Conservation (phyloP, 64 coral and sea anemone species). For the Montipora sp. region DNA sequence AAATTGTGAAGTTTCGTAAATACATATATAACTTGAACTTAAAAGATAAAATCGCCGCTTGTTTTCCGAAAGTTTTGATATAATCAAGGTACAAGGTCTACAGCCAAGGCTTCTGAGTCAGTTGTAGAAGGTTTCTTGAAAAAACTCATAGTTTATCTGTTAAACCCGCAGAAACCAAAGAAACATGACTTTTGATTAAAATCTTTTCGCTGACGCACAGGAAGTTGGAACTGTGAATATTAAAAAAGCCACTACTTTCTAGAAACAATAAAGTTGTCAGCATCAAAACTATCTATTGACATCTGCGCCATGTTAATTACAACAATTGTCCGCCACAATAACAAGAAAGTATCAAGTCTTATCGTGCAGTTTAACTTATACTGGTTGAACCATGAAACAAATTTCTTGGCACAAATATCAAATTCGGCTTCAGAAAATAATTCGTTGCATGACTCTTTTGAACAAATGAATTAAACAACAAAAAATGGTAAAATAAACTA, state of each 20-base stretch:
- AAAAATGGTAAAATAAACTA: not conserved
- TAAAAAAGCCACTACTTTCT: not conserved
- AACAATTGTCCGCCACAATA: too few species aligned
- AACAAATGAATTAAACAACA: not conserved
- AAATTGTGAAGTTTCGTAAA: not conserved
- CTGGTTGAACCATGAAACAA: not conserved
- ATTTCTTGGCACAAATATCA: not conserved
- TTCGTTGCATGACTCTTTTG: not conserved
- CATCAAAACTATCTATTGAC: not conserved
- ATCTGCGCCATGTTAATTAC: not conserved
- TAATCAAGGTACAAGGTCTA: too few species aligned
- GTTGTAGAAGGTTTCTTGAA: not conserved
- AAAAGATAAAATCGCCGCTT: too few species aligned
- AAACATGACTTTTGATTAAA: conserved; percentile 1
- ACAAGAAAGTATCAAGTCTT: too few species aligned
- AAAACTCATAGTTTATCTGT: not conserved
- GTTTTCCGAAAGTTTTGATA: too few species aligned
- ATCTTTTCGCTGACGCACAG: conserved; percentile 1
- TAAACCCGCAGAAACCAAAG: conserved; percentile 14
- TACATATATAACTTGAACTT: too few species aligned
- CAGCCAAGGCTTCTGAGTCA: too few species aligned
- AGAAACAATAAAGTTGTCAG: not conserved
- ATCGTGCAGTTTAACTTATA: too few species aligned
- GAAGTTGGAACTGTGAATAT: not conserved
- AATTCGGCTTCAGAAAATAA: not conserved